Conservation (phyloP, 1,140 invertebrate species). For the Trichonephila inaurata region DNA sequence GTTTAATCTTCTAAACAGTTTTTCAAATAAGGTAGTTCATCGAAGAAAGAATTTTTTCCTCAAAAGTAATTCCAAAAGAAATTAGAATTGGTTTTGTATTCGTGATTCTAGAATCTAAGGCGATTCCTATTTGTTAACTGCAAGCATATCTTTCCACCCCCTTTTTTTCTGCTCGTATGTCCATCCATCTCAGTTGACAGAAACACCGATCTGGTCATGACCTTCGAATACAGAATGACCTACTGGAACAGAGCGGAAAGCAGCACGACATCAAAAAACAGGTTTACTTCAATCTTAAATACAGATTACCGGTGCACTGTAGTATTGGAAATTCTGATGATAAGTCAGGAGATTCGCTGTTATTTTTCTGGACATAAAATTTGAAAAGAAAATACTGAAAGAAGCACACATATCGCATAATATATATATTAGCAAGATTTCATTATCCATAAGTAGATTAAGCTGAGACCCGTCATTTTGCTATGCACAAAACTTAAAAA, state of each 20-base stretch:
- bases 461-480: too few species aligned
- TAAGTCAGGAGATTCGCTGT: too few species aligned
- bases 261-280: not conserved
- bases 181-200: slow-evolving; percentile 41
- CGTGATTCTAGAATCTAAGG: too few species aligned
- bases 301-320: not conserved
- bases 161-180: not conserved
- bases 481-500: too few species aligned
- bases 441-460: too few species aligned
- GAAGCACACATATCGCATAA: too few species aligned
- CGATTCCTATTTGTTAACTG: not conserved
- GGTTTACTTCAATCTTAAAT: not conserved
- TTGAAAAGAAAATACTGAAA: too few species aligned
- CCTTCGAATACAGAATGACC: not conserved
- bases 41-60: not conserved
- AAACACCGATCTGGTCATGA: not conserved
- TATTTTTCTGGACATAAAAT: too few species aligned
- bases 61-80: not conserved
- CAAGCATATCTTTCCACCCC: not conserved
- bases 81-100: too few species aligned
- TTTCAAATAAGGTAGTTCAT: not conserved
- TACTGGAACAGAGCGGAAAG: not conserved
- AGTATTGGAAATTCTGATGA: not conserved
- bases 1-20: too few species aligned
- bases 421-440: too few species aligned